Evolutionary conservation across 2,797 vertebrate species (phyloP), one percentile per base, ranked within the genome.

Genomic region (Melanotaenia parkinsoni): DNA sequence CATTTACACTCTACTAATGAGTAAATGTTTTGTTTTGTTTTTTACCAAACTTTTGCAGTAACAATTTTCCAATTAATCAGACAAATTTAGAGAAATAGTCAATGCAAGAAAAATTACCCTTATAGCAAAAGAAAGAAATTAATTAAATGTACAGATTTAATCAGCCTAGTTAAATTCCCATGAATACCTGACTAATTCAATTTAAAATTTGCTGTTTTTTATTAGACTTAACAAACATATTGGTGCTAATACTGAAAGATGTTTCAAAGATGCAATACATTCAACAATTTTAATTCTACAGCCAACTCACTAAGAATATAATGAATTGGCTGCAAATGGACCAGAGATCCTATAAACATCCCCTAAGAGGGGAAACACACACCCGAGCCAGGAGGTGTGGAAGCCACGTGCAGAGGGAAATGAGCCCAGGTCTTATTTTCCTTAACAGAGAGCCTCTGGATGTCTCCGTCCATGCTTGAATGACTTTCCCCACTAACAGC

Each of bases 401-500:
- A 70, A 77, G 84, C 89, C 91, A 92, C 88, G 86, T 87, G 86
- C 81, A 77, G 75, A 68, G 72, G 79, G 79, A 87, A 72, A 59
- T 74, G 35, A 79, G 74, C 67, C 65, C 63, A 64, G 67, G 37
- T 73, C 77, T 79, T 66, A 72, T 85, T 84, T 81, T 75, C 70
- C 70, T 67, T 45, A 26, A 68, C 67, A 43, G 67, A 22, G 69
- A 64, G 77, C 80, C 69, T 70, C 64, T 33, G 67, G 68, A 63
- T 74, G 67, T 26, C 75, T 78, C 67, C 82, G 76, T 83, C 76
- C 56, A 56, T 33, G 79, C 79, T 87, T 89, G 56, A 84, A 80
- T 85, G 87, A 82, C 90, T 79, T 59, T 82, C 68, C 67, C 79
- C 35, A 81, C 71, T 80, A 63, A 73, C 53, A 1, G 33, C 61